A percentile compares a stretch with the other conserved stretches of the same genome.
Conservation (phyloP, 2,113 vertebrate species). For the Emydocephalus ijimae region DNA sequence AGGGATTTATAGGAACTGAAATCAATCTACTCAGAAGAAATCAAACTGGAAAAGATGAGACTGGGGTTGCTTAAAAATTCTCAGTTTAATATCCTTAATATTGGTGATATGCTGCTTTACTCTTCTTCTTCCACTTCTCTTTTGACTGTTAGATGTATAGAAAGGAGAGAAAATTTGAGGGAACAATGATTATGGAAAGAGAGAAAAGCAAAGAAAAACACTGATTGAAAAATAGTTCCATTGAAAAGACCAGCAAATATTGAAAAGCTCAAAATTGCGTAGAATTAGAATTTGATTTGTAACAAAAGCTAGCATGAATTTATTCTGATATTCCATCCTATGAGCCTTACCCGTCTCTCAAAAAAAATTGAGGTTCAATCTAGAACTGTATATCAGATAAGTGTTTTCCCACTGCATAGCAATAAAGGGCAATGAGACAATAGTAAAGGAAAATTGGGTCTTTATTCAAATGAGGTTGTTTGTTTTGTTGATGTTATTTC, state of each 20-base stretch:
- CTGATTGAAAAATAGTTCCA: background rate
- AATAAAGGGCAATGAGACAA: background rate
- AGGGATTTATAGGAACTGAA: background rate
- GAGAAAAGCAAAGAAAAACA: conserved; percentile 25
- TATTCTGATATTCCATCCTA: background rate
- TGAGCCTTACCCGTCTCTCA: background rate
- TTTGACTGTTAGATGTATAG: background rate
- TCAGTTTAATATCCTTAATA: background rate
- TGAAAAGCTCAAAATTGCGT: background rate
- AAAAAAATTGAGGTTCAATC: conserved; percentile 21
- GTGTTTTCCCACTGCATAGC: background rate
- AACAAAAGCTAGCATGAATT: conserved; percentile 7
- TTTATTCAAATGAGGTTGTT: background rate
- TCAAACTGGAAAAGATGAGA: background rate
- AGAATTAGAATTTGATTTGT: background rate
- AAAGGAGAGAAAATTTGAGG: background rate
- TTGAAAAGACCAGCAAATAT: conserved; percentile 10
- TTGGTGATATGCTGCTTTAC: background rate
- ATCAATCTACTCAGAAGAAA: background rate
- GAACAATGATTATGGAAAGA: background rate
- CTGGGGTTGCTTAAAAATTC: background rate
- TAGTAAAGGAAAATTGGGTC: background rate
- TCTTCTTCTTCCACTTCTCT: background rate
- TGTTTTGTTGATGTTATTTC: background rate
- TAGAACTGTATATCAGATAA: background rate